A percentile compares a stretch with the other conserved stretches of the same genome.
phyloP scores from a whole-genome alignment of 2,113 vertebrate species.

The Rhabdomys dilectus region DNA sequence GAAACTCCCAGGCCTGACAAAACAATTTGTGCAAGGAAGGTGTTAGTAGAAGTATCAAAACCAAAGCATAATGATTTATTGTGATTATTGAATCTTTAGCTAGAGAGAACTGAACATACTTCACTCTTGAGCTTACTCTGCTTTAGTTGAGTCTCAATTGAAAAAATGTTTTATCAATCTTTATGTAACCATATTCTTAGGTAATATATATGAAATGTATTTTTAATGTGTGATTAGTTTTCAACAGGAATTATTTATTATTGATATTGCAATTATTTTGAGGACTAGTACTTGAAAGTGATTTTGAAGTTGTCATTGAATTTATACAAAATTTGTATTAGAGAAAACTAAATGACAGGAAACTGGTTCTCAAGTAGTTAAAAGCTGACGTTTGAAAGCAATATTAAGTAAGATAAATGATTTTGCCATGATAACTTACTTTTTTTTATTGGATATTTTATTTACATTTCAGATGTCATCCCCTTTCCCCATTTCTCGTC shows the following conservation, averaged over 20 bases:
- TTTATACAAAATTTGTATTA: slow-evolving; percentile 10
- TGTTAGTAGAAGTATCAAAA: not conserved
- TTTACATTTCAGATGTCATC: too few species aligned
- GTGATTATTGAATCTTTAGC: not conserved
- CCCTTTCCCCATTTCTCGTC: too few species aligned
- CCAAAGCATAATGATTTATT: not conserved
- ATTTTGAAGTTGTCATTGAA: slow-evolving; percentile 53
- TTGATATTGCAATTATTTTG: slow-evolving; percentile 15
- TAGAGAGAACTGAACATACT: not conserved
- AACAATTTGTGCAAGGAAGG: not conserved
- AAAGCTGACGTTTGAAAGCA: not conserved
- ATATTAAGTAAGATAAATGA: not conserved
- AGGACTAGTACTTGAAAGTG: slow-evolving; percentile 25
- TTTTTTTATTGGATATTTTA: too few species aligned
- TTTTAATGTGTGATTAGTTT: slow-evolving; percentile 27
- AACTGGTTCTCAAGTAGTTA: not conserved
- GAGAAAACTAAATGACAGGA: not conserved
- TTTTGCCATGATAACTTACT: not conserved
- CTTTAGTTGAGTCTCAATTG: not conserved
- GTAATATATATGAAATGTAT: slow-evolving; percentile 41
- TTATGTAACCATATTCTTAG: not conserved
- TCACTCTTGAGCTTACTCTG: not conserved
- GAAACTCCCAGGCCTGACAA: not conserved
- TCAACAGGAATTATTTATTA: not conserved
- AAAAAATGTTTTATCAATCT: slow-evolving; percentile 17